Base-by-base conservation (phyloP, 2,113 vertebrate genomes). In the Chlamydotis undulata region DNA sequence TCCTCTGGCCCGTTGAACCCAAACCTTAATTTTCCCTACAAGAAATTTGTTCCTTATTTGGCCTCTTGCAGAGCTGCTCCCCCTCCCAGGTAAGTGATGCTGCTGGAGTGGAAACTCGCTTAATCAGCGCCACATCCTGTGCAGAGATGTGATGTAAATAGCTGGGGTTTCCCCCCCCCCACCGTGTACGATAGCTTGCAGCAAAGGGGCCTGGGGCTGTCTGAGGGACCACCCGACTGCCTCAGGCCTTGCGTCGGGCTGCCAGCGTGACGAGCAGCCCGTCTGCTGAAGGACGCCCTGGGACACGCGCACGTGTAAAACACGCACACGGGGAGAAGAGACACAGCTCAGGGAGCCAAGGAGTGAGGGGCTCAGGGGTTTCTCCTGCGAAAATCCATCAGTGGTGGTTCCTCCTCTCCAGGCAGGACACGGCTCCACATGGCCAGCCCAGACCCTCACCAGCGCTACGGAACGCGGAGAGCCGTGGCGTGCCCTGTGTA, bases 141-240 rank as follows among this genome's bases (percentile, higher is more conserved):
- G 97, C 76, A 50, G 77, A 82, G 93, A 83, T 97, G 89, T 41
- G 82, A 93, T 89, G 96, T 93, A 97, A 96, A 87, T 74, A 37
- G 79, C 64, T 87, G 88, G 67, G 87, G 39, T 15, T 76, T 84
- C 67, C 61, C 59, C 43, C 43, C 60, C 88, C 57, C 29, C 49
- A 24, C 11, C 41, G 25, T 37, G 68, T 69, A 41, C 23, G 19
- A 84, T 10, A 67, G 75, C 74, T 77, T 93, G 37, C 49, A 88
- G 95, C 61, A 50, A 45, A 96, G 64, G 86, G 77, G 83, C 73
- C 76, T 6, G 35, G 55, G 28, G 89, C 78, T 61, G 80, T 88
- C 6, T 37, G 90, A 49, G 45, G 84, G 57, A 88, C 87, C 35
- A 4, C 29, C 91, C 83, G 88, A 93, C 63, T 24, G 87, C 93